Evolutionary conservation across 2,888 invertebrate genomes (phyloP), one percentile per base, ranked within the genome.

Genomic region (Antheraea yamamai): DNA sequence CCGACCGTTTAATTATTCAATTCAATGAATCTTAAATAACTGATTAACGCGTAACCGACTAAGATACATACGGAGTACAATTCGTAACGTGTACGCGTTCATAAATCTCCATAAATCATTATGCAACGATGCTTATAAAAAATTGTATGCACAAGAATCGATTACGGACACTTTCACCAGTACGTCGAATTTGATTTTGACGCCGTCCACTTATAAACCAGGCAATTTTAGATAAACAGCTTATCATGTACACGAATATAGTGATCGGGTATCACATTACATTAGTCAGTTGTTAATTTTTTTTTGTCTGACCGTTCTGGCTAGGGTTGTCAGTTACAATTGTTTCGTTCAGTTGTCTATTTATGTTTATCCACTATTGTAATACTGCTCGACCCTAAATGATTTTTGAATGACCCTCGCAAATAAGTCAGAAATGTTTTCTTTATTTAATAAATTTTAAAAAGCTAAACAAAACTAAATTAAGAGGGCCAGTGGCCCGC

Each of bases 101-200:
- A 70, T 70, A 83, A 83, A 80, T 77, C 76, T 82, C 79, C 80
- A 87, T 87, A 83, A 85, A 85, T 87, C 85, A 88, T 89, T 87
- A 87, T 87, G 89, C 87, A 91, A 89, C 85, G 81, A 85, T 83
- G 83, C 83, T 81, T 82, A 74, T 80, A 77, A 81, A 85, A 85
- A 86, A 85, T 83, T 81, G 84, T 88, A 87, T 86, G 87, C 84
- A 83, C 83, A 84, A 80, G 84, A 85, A 87, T 87, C 87, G 87
- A 89, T 91, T 88, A 84, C 79, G 80, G 79, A 82, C 85, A 91
- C 93, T 92, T 92, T 92, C 92, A 91, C 91, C 88, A 78, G 78
- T 82, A 79, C 77, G 79, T 73, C 18, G 71, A 61, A 75, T 78
- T 78, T 75, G 77, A 81, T 84, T 83, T 83, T 83, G 81, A 83